Conservation (phyloP, 2,797 vertebrate genomes). For the Telmatherina bonti region DNA sequence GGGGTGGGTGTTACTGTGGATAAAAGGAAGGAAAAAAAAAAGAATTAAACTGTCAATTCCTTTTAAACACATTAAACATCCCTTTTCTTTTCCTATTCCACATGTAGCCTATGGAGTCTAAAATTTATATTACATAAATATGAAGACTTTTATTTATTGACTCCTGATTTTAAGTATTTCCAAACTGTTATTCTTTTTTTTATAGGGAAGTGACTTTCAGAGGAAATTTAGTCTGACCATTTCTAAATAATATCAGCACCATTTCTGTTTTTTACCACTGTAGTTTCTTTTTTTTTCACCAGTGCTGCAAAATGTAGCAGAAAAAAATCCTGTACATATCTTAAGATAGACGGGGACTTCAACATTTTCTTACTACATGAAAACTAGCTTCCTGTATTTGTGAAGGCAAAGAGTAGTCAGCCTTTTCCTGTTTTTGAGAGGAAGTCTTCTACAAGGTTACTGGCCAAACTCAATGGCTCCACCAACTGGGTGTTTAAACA, state of each 20-base stretch:
- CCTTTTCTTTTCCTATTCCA: slow-evolving; percentile 7
- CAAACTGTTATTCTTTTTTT: slow-evolving; percentile 61
- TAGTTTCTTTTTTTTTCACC: slow-evolving; percentile 10
- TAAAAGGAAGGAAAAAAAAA: background rate
- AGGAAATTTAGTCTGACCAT: slow-evolving; percentile 59
- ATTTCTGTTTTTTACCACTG: slow-evolving; percentile 27
- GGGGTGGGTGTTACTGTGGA: slow-evolving; percentile 29
- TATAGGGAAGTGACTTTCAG: slow-evolving; percentile 55
- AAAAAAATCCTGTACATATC: slow-evolving; percentile 40
- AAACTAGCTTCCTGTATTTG: slow-evolving; percentile 65
- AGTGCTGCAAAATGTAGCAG: slow-evolving; percentile 39
- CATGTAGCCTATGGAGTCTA: slow-evolving; percentile 20
- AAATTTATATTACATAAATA: slow-evolving; percentile 19
- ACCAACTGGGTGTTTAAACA: slow-evolving; percentile 33
- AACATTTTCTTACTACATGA: slow-evolving; percentile 72
- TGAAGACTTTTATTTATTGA: slow-evolving; percentile 33
- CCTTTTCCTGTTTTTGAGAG: slow-evolving; percentile 30
- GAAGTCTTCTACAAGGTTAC: slow-evolving; percentile 5
- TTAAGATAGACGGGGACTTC: slow-evolving; percentile 44
- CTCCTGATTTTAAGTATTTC: slow-evolving; percentile 51
- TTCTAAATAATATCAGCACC: slow-evolving; percentile 58
- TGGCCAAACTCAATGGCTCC: slow-evolving; percentile 40
- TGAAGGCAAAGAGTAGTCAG: slow-evolving; percentile 39
- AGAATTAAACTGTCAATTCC: background rate
- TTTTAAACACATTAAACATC: slow-evolving; percentile 3